Evolutionary conservation across 2,797 vertebrate genomes (phyloP).

Genomic region (Sphenodon punctatus): DNA sequence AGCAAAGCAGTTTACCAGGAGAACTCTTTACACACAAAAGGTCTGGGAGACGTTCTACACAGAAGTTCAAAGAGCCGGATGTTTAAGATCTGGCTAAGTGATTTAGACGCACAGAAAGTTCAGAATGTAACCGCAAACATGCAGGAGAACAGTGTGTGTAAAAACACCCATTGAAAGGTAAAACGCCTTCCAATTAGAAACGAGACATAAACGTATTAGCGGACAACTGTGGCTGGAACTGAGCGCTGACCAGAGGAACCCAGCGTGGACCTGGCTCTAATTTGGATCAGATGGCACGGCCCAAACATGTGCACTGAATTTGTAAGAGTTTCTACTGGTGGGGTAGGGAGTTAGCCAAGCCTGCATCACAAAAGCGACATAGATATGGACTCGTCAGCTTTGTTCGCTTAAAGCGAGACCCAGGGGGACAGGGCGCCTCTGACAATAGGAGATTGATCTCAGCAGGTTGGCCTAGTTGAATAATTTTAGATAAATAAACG

Average conservation of each 20-base stretch:
- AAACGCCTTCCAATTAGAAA: conserved; percentile 60
- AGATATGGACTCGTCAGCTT: background rate
- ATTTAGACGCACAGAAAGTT: too few species aligned
- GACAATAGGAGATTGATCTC: background rate
- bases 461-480: background rate
- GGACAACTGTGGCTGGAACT: conserved; percentile 52
- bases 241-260: conserved; percentile 41
- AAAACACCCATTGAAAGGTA: conserved; percentile 51
- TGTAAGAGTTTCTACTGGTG: background rate
- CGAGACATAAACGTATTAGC: conserved; percentile 50
- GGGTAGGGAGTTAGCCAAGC: background rate
- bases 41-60: too few species aligned
- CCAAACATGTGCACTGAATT: conserved; percentile 9
- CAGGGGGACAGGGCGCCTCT: fast-evolving
- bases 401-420: background rate
- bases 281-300: conserved; percentile 53
- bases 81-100: too few species aligned
- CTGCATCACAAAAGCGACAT: background rate
- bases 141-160: too few species aligned
- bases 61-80: too few species aligned
- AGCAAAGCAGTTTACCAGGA: too few species aligned
- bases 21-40: too few species aligned
- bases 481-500: conserved; percentile 11
- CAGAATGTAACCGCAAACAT: too few species aligned
- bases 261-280: background rate